phyloP scores from a whole-genome alignment of 2,888 invertebrate species.

The Callosobruchus maculatus region DNA sequence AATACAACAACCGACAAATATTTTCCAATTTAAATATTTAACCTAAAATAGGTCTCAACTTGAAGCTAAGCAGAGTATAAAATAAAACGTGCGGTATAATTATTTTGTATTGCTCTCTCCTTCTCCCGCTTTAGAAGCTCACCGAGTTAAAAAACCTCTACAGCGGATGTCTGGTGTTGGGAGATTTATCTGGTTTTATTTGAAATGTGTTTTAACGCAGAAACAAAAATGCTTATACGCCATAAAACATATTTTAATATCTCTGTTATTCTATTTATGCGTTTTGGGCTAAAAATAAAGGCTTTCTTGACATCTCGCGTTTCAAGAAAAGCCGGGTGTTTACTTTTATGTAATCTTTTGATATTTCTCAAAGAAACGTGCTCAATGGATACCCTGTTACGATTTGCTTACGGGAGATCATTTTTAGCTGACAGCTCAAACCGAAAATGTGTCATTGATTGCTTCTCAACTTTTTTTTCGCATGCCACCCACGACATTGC shows the following conservation, averaged over 20 bases:
- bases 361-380: background rate
- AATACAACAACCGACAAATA: background rate
- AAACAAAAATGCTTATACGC: slow-evolving; percentile 27
- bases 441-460: too few relatives aligned
- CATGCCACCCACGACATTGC: too few relatives aligned
- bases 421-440: too few relatives aligned
- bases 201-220: slow-evolving; percentile 26
- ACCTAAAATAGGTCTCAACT: background rate
- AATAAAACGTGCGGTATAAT: background rate
- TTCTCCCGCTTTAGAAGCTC: slow-evolving; percentile 10
- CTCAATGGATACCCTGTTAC: background rate
- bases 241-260: slow-evolving; percentile 30
- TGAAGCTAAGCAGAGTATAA: background rate
- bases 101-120: slow-evolving; percentile 1
- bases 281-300: slow-evolving; percentile 18
- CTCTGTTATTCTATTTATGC: slow-evolving; percentile 26
- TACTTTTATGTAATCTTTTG: background rate
- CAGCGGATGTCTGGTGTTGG: slow-evolving; percentile 26
- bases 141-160: slow-evolving; percentile 20
- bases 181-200: slow-evolving; percentile 25
- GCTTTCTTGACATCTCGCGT: slow-evolving; percentile 1
- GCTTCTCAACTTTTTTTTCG: too few relatives aligned
- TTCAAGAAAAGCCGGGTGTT: background rate
- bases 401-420: background rate
- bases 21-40: background rate